Evolutionary conservation across 2,113 vertebrate species (phyloP), one percentile per base, ranked within the genome.

Genomic region (Pangasianodon hypophthalmus): DNA sequence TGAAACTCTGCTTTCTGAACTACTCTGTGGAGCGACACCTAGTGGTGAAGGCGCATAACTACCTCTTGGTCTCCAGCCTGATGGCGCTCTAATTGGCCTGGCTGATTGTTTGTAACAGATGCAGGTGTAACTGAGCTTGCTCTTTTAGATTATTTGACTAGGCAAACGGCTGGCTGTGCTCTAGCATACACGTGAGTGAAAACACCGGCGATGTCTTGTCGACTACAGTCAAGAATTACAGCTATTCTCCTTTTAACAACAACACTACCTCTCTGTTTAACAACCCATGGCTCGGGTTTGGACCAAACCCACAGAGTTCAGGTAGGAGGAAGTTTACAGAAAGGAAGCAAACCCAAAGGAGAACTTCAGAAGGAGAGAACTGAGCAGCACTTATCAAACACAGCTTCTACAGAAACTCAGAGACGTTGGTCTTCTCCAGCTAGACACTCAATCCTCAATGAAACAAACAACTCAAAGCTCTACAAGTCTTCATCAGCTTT

Each of bases 141-240:
- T 10, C 0, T n/a, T 85, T 24, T 44, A 41, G 48, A 26, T 91
- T 54, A 92, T 88, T 85, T 88, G 67, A 77, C 86, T 91, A 88
- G 93, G 92, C 90, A 92, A 85, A 37, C 88, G 9, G 0, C 37
- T 11, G 16, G 54, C 14, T 19, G 62, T 8, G 2, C 14, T 77
- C 18, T 14, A n/a, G 60, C 50, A 29, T n/a, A 69, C 92, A 21
- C 24, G 82, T 60, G 87, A 87, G 90, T 91, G 83, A 48, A 89
- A 83, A 90, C 79, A 8, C 48, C 71, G 58, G 91, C 84, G 69
- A 96, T 96, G 96, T 94, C 92, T 94, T 90, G 87, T 91, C 60
- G 93, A 90, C 84, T 75, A 69, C 91, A 88, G 58, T 58, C 16
- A 82, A 73, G 80, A 79, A 52, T 82, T 13, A 14, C 37, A 88